Percentiles rank a stretch among this genome's conserved stretches.
Conservation (phyloP, 1,140 invertebrate species). For the Ceratosolen solmsi region DNA sequence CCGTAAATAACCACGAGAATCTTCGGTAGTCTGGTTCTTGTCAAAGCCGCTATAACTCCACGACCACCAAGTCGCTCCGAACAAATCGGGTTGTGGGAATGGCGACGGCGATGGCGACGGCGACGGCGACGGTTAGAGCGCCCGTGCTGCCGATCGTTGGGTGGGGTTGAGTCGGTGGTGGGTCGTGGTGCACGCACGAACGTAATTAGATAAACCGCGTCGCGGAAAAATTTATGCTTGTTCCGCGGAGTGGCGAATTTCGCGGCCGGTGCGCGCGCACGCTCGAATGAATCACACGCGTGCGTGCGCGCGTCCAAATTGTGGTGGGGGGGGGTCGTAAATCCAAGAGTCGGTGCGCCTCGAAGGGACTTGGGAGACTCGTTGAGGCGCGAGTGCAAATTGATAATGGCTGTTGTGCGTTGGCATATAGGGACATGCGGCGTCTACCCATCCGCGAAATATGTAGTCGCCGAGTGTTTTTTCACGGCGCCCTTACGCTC, state of each 20-base stretch:
- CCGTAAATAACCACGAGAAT: constrained; percentile 28
- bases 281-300: constrained; percentile 21
- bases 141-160: no score
- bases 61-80: no score
- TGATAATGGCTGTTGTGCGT: constrained; percentile 11
- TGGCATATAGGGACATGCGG: neutral
- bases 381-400: neutral
- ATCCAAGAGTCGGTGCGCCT: neutral
- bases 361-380: neutral
- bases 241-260: constrained; percentile 19
- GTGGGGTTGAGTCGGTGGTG: no score
- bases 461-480: neutral
- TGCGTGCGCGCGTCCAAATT: neutral
- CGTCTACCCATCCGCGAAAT: neutral
- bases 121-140: no score
- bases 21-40: neutral
- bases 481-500: neutral
- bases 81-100: constrained; percentile 42
- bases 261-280: neutral
- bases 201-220: constrained; percentile 36
- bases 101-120: no score
- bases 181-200: constrained; percentile 1
- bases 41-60: neutral
- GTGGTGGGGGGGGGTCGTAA: neutral
- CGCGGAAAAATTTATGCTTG: constrained; percentile 33